Conservation (phyloP, 2,113 vertebrate species). For the Pampusana beccarii region DNA sequence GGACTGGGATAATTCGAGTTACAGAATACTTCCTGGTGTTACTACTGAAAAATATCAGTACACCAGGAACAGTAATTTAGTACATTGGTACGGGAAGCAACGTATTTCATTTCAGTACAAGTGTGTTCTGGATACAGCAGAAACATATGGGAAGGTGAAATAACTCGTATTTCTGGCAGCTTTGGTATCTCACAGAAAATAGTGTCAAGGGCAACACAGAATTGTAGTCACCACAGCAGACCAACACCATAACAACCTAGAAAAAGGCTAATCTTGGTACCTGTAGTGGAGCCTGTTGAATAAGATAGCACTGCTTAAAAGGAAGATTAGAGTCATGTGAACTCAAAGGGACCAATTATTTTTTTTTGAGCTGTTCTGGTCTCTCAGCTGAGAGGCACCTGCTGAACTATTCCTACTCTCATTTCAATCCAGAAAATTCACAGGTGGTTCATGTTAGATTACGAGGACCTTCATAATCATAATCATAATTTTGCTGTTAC, state of each 20-base stretch:
- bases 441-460: background rate
- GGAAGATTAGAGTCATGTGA: background rate
- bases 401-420: background rate
- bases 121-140: background rate
- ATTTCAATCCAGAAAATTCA: slow-evolving; percentile 21
- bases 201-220: rapidly evolving
- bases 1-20: background rate
- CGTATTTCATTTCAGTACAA: background rate
- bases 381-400: background rate
- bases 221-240: background rate
- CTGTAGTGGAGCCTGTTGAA: background rate
- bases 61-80: background rate
- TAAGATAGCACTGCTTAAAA: background rate
- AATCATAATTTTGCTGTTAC: background rate
- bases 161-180: background rate
- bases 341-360: background rate
- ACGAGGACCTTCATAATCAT: background rate
- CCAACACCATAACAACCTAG: background rate
- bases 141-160: background rate
- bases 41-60: background rate
- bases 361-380: background rate
- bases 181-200: background rate
- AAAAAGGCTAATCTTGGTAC: background rate
- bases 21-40: background rate
- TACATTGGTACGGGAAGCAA: background rate